Percentiles rank a stretch among this genome's conserved stretches.
Evolutionary conservation across 2,797 vertebrate genomes (phyloP).

Genomic region (Pipistrellus pygmaeus): DNA sequence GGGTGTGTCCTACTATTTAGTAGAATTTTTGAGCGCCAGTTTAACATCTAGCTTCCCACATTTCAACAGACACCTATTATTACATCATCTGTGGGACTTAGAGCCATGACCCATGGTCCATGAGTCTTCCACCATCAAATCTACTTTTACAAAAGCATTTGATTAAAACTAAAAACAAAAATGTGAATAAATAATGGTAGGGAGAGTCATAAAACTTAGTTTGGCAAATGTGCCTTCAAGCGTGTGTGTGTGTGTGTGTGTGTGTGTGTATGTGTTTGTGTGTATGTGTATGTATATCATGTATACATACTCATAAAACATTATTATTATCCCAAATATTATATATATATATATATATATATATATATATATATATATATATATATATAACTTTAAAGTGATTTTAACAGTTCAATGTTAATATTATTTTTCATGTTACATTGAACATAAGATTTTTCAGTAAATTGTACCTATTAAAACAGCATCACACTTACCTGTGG

Average conservation of each 20-base stretch:
- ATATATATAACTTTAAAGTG: too few relatives aligned
- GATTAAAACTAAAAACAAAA: neutral
- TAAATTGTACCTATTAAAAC: neutral
- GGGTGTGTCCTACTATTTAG: neutral
- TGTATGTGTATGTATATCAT: neutral
- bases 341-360: too few relatives aligned
- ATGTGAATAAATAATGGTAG: neutral
- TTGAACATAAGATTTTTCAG: neutral
- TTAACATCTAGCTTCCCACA: neutral
- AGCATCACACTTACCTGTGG: slow-evolving; percentile 86
- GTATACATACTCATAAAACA: neutral
- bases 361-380: too few relatives aligned
- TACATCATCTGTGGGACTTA: neutral
- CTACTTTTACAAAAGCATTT: neutral
- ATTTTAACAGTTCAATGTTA: neutral
- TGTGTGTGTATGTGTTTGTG: neutral
- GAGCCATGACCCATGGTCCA: neutral
- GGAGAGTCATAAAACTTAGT: neutral
- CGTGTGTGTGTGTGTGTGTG: neutral
- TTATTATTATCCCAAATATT: neutral
- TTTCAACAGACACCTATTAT: neutral
- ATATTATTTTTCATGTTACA: neutral
- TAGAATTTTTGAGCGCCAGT: neutral
- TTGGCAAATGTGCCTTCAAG: neutral
- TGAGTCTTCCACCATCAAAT: neutral